Base-by-base conservation (phyloP, 2,113 vertebrate genomes). In the Numenius arquata region DNA sequence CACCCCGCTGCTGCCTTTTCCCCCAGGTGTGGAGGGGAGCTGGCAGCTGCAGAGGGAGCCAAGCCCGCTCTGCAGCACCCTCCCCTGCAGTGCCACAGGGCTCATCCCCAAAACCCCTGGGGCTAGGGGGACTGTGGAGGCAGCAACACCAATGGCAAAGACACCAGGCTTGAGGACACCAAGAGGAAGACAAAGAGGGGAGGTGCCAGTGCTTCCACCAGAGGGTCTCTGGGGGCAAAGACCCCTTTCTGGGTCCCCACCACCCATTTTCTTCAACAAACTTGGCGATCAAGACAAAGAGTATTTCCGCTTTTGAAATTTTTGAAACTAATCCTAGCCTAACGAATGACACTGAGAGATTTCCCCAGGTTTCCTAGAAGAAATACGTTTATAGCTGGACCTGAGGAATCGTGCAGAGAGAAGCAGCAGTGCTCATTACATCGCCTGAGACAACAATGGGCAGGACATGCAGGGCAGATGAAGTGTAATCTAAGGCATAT, bases 51-150 rank as follows among this genome's bases (percentile, higher is more conserved):
- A 67, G 27, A 1, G 11, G 40, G 25, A 72, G 30, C 58, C 41
- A 76, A 67, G 58, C 52, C 77, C 0, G 1, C 19, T 23, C 77
- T 1, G 0, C 67, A 84, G 36, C 8, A 14, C 52, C 76, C 29
- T 26, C 11, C 53, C 11, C 19, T 15, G 30, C 47, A 29, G 15
- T 11, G 32, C 34, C 22, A 5, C 32, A 11, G 12, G 41, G 22
- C 32, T 32, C 2, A 0, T 34, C 43, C 11, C 38, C 77, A 55
- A 59, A 89, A 26, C 7, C 36, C 30, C 21, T 6, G 0, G 1
- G 13, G 30, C 20, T 52, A 19, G 18, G 34, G 30, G 7, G 29
- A 53, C 62, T 72, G 34, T 27, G 52, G 32, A 87, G 29, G 23
- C 0, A 0, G 58, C 43, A 68, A 59, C 29, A 61, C 36, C 63